phyloP scores from a whole-genome alignment of 2,113 vertebrate species.

The Coptodon bakossiorum region DNA sequence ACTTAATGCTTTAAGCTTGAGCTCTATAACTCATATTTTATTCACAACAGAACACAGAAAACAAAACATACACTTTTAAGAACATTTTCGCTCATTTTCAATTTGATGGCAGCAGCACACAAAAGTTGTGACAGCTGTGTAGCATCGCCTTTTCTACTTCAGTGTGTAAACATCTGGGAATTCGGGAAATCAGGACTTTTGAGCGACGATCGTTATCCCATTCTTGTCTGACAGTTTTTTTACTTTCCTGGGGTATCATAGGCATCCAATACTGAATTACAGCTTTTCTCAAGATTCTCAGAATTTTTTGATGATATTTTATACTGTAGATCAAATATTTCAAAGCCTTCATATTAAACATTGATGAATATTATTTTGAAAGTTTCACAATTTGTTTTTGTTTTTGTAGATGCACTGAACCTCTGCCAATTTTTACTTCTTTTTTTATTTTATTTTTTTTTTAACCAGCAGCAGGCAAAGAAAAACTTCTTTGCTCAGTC shows the following conservation, averaged over 20 bases:
- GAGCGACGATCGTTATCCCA: neutral
- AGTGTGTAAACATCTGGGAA: neutral
- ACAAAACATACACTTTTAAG: neutral
- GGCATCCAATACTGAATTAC: neutral
- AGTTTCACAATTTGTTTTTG: neutral
- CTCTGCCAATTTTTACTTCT: neutral
- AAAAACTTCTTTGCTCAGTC: neutral
- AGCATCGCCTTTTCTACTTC: neutral
- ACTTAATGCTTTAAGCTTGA: neutral
- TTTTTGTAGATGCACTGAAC: neutral
- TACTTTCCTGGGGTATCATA: neutral
- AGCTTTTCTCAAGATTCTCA: neutral
- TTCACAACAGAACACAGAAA: neutral
- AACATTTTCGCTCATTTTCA: neutral
- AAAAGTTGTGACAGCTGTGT: neutral
- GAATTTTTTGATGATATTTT: neutral
- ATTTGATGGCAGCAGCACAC: neutral
- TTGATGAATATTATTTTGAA: neutral
- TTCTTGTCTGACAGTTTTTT: neutral
- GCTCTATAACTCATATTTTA: neutral
- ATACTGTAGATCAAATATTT: neutral
- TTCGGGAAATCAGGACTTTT: neutral
- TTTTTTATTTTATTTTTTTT: accelerated
- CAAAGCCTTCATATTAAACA: neutral
- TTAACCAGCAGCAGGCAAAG: neutral